These are phyloP conservation scores for Pristionchus exspectatus DNA, from an alignment of 2,888 invertebrate species.

Conservation along the genomic window DNA sequence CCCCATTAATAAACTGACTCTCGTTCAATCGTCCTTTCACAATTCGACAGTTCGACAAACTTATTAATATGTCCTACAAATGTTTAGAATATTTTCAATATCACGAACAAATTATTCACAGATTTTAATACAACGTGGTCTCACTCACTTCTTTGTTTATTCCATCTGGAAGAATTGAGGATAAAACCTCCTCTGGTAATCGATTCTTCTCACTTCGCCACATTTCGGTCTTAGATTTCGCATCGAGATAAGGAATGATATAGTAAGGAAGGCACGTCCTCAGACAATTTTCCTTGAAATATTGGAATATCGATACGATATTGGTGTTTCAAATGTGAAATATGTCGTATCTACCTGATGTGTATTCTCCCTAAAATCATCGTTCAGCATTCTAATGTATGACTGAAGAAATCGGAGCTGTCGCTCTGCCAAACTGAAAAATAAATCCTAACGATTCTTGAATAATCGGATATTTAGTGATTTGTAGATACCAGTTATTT, in stretches of 20 bases:
- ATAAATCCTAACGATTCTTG: too few species aligned
- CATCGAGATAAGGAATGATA: background rate
- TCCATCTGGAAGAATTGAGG: background rate
- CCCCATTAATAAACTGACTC: background rate
- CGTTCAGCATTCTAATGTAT: conserved; percentile 18
- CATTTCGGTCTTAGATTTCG: background rate
- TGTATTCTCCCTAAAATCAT: background rate
- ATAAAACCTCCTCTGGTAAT: background rate
- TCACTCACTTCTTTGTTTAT: background rate
- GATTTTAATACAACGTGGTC: too few species aligned
- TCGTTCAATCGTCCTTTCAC: too few species aligned
- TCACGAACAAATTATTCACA: too few species aligned
- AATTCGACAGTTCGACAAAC: background rate
- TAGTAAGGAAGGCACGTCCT: conserved; percentile 20
- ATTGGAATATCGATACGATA: background rate
- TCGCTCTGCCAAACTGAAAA: conserved; percentile 4
- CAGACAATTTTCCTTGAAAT: background rate
- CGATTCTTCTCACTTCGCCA: background rate
- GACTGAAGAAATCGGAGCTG: background rate
- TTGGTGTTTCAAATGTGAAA: too few species aligned
- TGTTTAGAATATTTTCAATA: too few species aligned
- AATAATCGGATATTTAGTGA: background rate
- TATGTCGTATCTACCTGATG: background rate
- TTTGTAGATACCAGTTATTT: background rate
- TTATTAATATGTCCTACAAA: background rate